Conservation (phyloP, 2,888 invertebrate species). For the Copidosoma aretas region DNA sequence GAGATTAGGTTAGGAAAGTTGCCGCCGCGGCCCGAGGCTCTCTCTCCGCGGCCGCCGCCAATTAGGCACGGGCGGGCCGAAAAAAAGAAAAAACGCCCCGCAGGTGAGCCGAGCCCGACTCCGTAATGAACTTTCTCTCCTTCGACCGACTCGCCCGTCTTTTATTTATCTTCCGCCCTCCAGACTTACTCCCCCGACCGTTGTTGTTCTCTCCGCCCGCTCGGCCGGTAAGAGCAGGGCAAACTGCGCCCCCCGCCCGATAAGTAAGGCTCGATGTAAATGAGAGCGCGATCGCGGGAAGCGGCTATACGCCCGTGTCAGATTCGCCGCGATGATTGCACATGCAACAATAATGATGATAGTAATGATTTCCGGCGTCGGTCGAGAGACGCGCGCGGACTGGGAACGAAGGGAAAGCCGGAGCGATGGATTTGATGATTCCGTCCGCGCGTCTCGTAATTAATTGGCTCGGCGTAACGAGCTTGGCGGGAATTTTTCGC, state of each 20-base stretch:
- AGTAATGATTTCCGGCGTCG: too few species aligned
- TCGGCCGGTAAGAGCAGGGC: too few species aligned
- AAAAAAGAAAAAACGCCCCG: constrained; percentile 7
- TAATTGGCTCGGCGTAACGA: constrained; percentile 11
- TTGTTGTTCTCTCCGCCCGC: not conserved
- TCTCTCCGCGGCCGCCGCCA: not conserved
- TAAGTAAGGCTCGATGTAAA: too few species aligned
- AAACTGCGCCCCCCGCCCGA: too few species aligned
- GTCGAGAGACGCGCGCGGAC: too few species aligned
- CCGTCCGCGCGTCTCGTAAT: constrained; percentile 13
- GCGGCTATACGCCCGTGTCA: too few species aligned
- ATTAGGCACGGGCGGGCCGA: not conserved
- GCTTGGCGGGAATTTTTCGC: not conserved
- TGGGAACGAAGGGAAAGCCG: not conserved
- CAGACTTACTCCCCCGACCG: too few species aligned
- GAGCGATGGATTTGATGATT: not conserved
- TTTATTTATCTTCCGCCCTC: not conserved
- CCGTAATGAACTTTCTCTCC: constrained; percentile 29
- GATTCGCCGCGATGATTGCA: too few species aligned
- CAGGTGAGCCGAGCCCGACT: constrained; percentile 22
- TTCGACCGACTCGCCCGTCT: constrained; percentile 14
- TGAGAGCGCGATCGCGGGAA: too few species aligned
- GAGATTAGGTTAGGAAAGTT: constrained; percentile 28
- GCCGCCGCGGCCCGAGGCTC: not conserved
- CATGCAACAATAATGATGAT: too few species aligned